phyloP scores from a whole-genome alignment of 2,797 vertebrate species.

The Myotis myotis region DNA sequence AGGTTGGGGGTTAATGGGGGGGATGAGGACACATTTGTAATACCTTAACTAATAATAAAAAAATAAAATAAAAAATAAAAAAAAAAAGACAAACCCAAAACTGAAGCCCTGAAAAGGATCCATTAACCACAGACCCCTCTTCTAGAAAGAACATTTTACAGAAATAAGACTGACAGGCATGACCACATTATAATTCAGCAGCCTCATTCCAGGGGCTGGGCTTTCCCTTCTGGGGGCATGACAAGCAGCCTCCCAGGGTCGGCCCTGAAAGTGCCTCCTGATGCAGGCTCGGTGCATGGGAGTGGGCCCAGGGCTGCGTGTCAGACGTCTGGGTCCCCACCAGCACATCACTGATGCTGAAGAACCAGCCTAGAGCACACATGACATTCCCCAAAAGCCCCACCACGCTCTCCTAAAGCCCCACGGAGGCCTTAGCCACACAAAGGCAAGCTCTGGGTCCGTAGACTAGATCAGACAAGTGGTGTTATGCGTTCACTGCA shows the following conservation, averaged over 20 bases:
- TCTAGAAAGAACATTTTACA: not conserved
- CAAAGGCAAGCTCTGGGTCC: not conserved
- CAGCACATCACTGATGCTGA: not conserved
- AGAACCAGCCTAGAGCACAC: rapidly evolving
- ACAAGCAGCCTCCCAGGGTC: not conserved
- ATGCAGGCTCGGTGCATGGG: rapidly evolving
- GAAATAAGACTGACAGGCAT: not conserved
- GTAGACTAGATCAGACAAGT: not conserved
- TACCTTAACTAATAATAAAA: no score
- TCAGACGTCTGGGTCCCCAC: no score
- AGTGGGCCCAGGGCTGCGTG: not conserved
- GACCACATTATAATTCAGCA: not conserved
- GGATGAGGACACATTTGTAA: no score
- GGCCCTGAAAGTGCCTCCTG: not conserved
- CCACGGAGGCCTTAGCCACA: not conserved
- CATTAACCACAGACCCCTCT: not conserved
- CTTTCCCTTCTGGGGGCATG: not conserved
- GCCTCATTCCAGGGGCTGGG: not conserved
- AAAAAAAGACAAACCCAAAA: not conserved
- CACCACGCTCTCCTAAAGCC: not conserved
- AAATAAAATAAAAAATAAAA: no score
- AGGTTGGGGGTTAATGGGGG: no score
- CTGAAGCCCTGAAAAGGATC: not conserved
- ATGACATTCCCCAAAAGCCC: not conserved
- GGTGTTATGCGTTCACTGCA: rapidly evolving